Base-by-base conservation (phyloP, 2,888 invertebrate genomes). In the Matsumyia berberina region DNA sequence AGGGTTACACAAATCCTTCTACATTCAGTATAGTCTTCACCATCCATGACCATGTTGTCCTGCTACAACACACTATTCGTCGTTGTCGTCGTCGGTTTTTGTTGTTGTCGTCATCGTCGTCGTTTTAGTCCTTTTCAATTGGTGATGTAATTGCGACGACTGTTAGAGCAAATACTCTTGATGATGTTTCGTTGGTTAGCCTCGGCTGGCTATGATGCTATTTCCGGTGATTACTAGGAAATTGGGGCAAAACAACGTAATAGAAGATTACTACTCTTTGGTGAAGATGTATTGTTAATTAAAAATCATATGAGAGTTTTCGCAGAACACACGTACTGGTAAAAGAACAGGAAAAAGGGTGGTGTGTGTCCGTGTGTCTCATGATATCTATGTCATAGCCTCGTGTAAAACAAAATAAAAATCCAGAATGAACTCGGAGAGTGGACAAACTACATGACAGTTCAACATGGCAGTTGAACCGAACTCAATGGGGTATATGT, bases 231-330 rank as follows among this genome's bases (percentile, higher is more conserved):
- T 77, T 77, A 77, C 76, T 67, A 77, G 24, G 76, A 51, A 77
- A 77, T 77, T 77, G 58, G 58, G 42, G 67, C 67, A 77, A 69
- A 67, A 58, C 76, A 67, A 53, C 35, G 60, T 67, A 67, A 77
- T 60, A 24, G 60, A 46, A 60, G 67, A 77, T 77, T 77, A 77
- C 31, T 67, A 39, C 51, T 67, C 67, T 67, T 58, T 33, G 57
- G 8, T 53, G 60, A 67, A 67, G 76, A 77, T 35, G 60, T 67
- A 67, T 67, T 77, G 76, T 67, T 77, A 77, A 77, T 77, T 77
- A 77, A 77, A 77, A 67, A 58, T 51, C 51, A 60, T 53, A 24
- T 4, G 24, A 51, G 12, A 66, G 57, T 19, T 19, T 15, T 6
- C 31, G 11, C 17, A 46, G 17, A 46, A 9, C 9, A 35, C 24